A percentile compares a stretch with the other conserved stretches of the same genome.
phyloP scores from a whole-genome alignment of 2,797 vertebrate genomes.

The Buphagus erythrorhynchus region DNA sequence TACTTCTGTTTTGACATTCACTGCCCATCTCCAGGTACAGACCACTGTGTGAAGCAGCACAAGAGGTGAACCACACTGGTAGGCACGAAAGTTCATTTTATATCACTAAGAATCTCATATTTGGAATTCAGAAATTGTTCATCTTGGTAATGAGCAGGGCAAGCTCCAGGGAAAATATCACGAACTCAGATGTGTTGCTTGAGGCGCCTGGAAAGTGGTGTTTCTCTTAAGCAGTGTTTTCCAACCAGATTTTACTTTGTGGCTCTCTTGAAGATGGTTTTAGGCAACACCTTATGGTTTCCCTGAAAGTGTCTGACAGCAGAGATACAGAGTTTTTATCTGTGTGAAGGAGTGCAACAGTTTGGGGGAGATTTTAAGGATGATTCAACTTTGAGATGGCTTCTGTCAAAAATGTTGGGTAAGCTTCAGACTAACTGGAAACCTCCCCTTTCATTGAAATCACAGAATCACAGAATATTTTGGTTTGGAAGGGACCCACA shows the following conservation, averaged over 20 bases:
- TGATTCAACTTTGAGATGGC: not conserved
- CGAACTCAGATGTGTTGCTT: not conserved
- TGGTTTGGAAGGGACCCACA: not conserved
- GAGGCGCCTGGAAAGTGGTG: not conserved
- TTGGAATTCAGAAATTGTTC: conserved; percentile 46
- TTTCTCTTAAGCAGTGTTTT: conserved; percentile 21
- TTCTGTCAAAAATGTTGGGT: not conserved
- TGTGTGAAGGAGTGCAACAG: not conserved
- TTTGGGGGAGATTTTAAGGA: not conserved
- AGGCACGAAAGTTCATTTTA: not conserved
- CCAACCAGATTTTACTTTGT: not conserved
- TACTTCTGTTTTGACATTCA: not conserved
- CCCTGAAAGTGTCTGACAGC: not conserved
- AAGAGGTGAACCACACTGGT: not conserved
- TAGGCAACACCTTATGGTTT: conserved; percentile 9
- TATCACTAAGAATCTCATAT: not conserved
- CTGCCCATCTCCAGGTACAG: not conserved
- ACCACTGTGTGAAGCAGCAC: not conserved
- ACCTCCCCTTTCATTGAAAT: not conserved
- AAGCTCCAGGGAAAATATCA: not conserved
- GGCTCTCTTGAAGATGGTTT: conserved; percentile 4
- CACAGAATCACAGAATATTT: not conserved
- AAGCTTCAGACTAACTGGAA: not conserved
- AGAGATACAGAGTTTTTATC: not conserved
- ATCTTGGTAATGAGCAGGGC: not conserved